phyloP scores from a whole-genome alignment of 2,113 vertebrate species.

The Chunga burmeisteri region DNA sequence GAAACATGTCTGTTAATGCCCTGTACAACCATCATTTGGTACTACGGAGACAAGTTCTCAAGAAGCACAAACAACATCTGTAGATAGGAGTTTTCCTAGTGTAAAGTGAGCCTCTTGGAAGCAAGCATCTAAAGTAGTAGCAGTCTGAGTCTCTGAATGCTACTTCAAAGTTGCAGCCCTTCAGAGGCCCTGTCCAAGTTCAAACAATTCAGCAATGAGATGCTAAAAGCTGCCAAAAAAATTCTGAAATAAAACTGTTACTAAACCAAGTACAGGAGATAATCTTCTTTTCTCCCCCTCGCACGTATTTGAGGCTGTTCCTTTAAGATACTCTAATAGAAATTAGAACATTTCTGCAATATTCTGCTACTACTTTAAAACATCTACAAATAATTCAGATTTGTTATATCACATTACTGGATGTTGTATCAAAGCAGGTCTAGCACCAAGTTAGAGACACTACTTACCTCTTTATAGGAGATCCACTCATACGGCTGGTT shows the following conservation, averaged over 20 bases:
- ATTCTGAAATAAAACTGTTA: neutral
- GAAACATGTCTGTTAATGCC: neutral
- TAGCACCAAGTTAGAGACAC: neutral
- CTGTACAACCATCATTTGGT: neutral
- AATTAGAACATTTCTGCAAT: neutral
- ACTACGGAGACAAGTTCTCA: neutral
- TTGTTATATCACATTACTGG: neutral
- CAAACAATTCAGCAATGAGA: neutral
- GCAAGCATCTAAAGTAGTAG: neutral
- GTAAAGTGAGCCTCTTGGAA: neutral
- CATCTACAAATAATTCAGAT: neutral
- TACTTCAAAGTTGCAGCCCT: neutral
- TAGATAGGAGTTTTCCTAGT: neutral
- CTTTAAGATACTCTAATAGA: neutral
- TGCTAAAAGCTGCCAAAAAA: neutral
- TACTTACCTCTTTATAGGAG: constrained; percentile 88
- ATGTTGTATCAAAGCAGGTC: neutral
- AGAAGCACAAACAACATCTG: neutral
- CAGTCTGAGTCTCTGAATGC: neutral
- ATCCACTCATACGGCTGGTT: constrained; percentile 94
- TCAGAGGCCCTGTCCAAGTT: neutral
- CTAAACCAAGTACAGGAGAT: neutral
- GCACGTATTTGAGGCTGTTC: neutral
- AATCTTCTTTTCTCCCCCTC: neutral
- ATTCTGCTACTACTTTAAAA: neutral